Evolutionary conservation across 2,797 vertebrate genomes (phyloP), one percentile per base, ranked within the genome.

Genomic region (Brachymystax lenok): DNA sequence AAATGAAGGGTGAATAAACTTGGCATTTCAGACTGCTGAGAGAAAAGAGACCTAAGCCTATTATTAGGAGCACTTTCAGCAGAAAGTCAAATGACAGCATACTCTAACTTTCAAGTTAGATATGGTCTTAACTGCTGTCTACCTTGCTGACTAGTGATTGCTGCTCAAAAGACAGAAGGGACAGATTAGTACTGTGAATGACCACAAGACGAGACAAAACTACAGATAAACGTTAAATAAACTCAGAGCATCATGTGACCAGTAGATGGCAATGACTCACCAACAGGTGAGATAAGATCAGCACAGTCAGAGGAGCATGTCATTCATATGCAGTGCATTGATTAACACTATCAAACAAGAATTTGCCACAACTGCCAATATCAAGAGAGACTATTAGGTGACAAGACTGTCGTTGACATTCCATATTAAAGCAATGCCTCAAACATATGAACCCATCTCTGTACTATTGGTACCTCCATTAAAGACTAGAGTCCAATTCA

Each of bases 191-290:
- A 46, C 40, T 46, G 40, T 46, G 10, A 46, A 46, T 13, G 3
- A 46, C 40, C 40, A 46, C 40, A 46, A 46, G 10, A 46, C 40
- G 3, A 46, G 40, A 46, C 40, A 12, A 46, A 46, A 46, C 40
- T 46, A 46, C 40, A 46, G 0, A 46, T 46, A 12, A 3, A 12
- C 0, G 10, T 46, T 28, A 67, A 17, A 66, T 14, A 74, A 71
- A 80, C 27, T 80, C 46, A 74, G 61, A 63, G 75, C 69, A 87
- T 73, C 10, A 74, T 79, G 77, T 28, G 78, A 77, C 87, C 90
- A 92, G 89, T 79, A 92, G 88, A 89, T 90, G 90, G 90, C 90
- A 90, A 85, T 86, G 83, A 85, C 80, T 83, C 80, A 83, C 85
- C 77, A 80, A 64, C 78, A 87, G 83, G 83, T 68, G 71, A 67